Percentiles rank a stretch among this genome's conserved stretches.
Evolutionary conservation across 2,113 vertebrate genomes (phyloP).

Genomic region (Vidua macroura): DNA sequence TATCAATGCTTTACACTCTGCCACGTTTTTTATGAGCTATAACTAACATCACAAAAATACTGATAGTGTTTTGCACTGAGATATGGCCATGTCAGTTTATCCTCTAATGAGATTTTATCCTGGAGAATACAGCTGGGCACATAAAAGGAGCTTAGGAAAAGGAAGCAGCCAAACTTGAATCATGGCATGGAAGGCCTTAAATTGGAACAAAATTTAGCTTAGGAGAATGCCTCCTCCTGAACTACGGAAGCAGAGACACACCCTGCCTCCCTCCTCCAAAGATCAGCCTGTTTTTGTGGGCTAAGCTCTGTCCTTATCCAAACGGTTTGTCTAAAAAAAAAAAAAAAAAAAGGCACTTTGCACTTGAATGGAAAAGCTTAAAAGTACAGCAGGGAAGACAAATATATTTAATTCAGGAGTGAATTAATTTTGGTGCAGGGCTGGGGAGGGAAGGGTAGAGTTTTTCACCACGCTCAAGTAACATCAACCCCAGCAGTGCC

Average conservation of each 20-base stretch:
- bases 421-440: neutral
- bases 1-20: neutral
- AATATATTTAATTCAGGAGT: neutral
- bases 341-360: neutral
- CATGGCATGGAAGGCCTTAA: neutral
- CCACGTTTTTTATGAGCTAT: neutral
- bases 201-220: neutral
- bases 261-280: neutral
- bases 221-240: neutral
- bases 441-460: no score
- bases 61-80: neutral
- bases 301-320: neutral
- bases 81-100: neutral
- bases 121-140: neutral
- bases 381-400: neutral
- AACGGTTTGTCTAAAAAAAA: neutral
- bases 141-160: neutral
- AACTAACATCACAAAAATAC: neutral
- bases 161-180: neutral
- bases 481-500: neutral
- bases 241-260: neutral
- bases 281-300: neutral
- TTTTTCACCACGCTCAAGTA: neutral
- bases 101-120: conserved; percentile 9
- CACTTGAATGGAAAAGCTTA: neutral